A percentile compares a stretch with the other conserved stretches of the same genome.
phyloP scores from a whole-genome alignment of 2,113 vertebrate species.

The Callipepla squamata region DNA sequence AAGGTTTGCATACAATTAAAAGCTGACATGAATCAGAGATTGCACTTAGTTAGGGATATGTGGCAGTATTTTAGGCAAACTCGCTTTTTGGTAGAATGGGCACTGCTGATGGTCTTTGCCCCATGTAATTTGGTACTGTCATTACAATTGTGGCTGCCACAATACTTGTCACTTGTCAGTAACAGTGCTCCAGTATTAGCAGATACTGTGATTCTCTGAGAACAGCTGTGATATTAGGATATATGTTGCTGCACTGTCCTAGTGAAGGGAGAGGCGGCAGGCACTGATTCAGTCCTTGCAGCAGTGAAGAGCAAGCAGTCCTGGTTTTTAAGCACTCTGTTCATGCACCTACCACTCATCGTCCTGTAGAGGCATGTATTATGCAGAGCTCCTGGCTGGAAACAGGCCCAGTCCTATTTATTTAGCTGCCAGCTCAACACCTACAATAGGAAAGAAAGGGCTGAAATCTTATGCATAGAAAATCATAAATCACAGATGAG shows the following conservation, averaged over 20 bases:
- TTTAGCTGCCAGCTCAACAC: background rate
- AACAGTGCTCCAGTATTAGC: background rate
- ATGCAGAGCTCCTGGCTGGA: background rate
- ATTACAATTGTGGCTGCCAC: background rate
- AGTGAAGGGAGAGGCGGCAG: background rate
- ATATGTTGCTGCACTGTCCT: background rate
- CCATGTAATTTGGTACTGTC: background rate
- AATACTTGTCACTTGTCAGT: background rate
- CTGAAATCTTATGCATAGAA: background rate
- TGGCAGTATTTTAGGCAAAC: background rate
- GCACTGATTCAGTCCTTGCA: background rate
- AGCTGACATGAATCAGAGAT: background rate
- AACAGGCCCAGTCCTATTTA: background rate
- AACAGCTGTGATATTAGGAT: background rate
- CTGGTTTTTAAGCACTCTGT: background rate
- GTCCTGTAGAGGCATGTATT: rapidly evolving
- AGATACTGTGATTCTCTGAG: background rate
- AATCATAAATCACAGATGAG: background rate
- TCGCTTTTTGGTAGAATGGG: background rate
- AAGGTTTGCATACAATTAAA: background rate
- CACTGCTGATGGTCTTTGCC: background rate
- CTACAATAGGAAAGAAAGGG: background rate
- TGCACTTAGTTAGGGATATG: background rate
- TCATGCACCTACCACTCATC: background rate
- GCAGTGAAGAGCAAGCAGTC: background rate